Conservation (phyloP, 2,888 invertebrate species). For the Melanostoma mellinum region DNA sequence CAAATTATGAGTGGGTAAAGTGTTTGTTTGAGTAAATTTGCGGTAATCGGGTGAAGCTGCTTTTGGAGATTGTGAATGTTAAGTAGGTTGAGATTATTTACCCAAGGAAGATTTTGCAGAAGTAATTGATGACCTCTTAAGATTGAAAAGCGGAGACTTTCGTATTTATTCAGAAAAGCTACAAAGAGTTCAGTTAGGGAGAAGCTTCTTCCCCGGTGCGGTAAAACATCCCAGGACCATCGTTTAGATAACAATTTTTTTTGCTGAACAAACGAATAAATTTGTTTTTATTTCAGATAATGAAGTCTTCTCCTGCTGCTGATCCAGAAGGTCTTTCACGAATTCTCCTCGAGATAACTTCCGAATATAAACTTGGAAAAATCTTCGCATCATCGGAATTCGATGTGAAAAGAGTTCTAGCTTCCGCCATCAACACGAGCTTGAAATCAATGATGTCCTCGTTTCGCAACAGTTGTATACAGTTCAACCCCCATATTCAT, state of each 20-base stretch:
- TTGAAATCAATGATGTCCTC: constrained; percentile 83
- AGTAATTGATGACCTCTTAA: too few species aligned
- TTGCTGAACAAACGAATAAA: background rate
- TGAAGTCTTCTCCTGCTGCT: constrained; percentile 78
- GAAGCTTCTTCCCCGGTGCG: background rate
- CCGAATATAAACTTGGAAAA: constrained; percentile 81
- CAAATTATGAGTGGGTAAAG: constrained; percentile 6
- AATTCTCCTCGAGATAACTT: constrained; percentile 80
- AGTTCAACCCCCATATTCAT: constrained; percentile 81
- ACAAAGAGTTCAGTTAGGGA: background rate
- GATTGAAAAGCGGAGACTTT: too few species aligned
- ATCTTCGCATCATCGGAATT: constrained; percentile 83
- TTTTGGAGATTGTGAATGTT: background rate
- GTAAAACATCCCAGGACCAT: background rate
- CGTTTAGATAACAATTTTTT: background rate
- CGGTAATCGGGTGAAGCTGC: constrained; percentile 26
- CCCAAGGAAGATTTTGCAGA: too few species aligned
- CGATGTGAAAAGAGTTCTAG: constrained; percentile 83
- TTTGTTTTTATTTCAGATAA: constrained; percentile 76
- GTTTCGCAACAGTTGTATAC: constrained; percentile 81
- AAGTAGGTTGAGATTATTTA: background rate
- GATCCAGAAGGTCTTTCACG: constrained; percentile 78
- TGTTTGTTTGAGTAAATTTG: constrained; percentile 14
- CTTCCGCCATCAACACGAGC: constrained; percentile 83
- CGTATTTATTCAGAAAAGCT: background rate